Base-by-base conservation (phyloP, 2,113 vertebrate species). In the Jaculus jaculus region DNA sequence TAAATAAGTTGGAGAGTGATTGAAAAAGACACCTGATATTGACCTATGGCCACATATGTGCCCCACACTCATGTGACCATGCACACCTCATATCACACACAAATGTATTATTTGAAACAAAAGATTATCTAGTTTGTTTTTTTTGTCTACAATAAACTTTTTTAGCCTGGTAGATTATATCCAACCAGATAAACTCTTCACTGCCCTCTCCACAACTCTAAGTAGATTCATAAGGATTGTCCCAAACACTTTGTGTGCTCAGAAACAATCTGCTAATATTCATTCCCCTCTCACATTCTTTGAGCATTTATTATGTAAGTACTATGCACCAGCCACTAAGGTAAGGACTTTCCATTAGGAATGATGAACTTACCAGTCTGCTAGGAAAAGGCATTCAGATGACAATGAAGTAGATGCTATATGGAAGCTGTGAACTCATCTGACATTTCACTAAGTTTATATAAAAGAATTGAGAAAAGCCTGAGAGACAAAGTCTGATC, bases 131-230 rank as follows among this genome's bases (percentile, higher is more conserved):
- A 12, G 54, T 54, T 54, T 54, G 15, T 54, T 12, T 54, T 54
- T 47, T 47, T 47, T n/a, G n/a, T n/a, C n/a, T n/a, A n/a, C n/a
- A n/a, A n/a, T n/a, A n/a, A n/a, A n/a, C n/a, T 54, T 54, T 47
- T 47, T 47, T 79, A 34, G 78, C 39, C 89, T 79, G 42, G 16
- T 24, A 84, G 66, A 54, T 24, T 34, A 20, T 32, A 2, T 81
- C 83, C 63, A 81, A 32, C 17, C 77, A 89, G 89, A 84, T 26
- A 73, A 87, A 60, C 78, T 94, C 47, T 77, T 47, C 30, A 47
- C 28, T 71, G 26, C 37, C 30, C 89, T 84, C 32, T 78, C 66
- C 26, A 89, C 28, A 23, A 47, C 9, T 37, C 80, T 87, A n/a
- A 51, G 26, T 32, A 71, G 18, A 15, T 39, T 47, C 24, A 32